phyloP scores from a whole-genome alignment of 2,888 invertebrate genomes.

The Drosophila nr. fundita region DNA sequence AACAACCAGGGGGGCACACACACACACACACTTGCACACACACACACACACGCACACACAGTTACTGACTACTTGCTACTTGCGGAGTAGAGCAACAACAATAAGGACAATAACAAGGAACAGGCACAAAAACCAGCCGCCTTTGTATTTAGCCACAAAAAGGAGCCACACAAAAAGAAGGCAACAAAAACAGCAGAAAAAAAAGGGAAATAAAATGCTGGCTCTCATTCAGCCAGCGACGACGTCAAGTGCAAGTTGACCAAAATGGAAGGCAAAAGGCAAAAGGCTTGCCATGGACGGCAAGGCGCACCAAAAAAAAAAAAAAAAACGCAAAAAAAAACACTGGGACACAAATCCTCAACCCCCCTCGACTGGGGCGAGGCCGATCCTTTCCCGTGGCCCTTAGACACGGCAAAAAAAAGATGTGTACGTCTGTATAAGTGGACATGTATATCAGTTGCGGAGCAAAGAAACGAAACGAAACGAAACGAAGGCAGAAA shows the following conservation, averaged over 20 bases:
- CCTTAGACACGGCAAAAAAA: slow-evolving; percentile 15
- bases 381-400: slow-evolving; percentile 28
- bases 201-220: slow-evolving; percentile 27
- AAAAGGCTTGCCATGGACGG: slow-evolving; percentile 48
- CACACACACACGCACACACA: slow-evolving; percentile 32
- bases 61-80: slow-evolving; percentile 56
- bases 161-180: slow-evolving; percentile 52
- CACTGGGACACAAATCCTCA: slow-evolving; percentile 31
- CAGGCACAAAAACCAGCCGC: slow-evolving; percentile 71
- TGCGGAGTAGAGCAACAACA: slow-evolving; percentile 49
- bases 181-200: slow-evolving; percentile 12
- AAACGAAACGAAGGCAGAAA: neutral
- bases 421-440: slow-evolving; percentile 28
- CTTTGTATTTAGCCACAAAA: slow-evolving; percentile 79
- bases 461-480: slow-evolving; percentile 1
- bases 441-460: slow-evolving; percentile 30
- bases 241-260: slow-evolving; percentile 77
- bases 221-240: slow-evolving; percentile 24
- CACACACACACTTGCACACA: slow-evolving; percentile 23
- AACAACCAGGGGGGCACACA: slow-evolving; percentile 67
- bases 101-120: slow-evolving; percentile 48
- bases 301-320: slow-evolving; percentile 42
- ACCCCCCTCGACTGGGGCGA: neutral
- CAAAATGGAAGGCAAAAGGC: slow-evolving; percentile 76
- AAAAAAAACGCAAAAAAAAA: slow-evolving; percentile 32